phyloP scores from a whole-genome alignment of 1,140 invertebrate species.

The Cephus cinctus region DNA sequence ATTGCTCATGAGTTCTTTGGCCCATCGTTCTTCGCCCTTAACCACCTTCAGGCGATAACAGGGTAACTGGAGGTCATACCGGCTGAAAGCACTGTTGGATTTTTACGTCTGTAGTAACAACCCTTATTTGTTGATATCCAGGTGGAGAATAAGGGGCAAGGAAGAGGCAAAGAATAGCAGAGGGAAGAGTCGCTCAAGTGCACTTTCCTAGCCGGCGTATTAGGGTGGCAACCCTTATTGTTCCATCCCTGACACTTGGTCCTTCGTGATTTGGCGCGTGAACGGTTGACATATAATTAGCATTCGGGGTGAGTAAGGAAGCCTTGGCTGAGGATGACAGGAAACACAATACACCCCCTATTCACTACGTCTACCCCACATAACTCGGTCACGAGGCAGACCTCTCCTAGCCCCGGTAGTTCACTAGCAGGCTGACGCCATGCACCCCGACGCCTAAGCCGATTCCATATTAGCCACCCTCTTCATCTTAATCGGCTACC shows the following conservation, averaged over 20 bases:
- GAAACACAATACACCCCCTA: slow-evolving; percentile 37
- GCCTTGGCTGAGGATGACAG: slow-evolving; percentile 48
- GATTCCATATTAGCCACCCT: slow-evolving; percentile 28
- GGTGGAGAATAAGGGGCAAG: too few relatives aligned
- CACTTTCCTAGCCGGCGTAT: slow-evolving; percentile 31
- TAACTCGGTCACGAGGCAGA: slow-evolving; percentile 36
- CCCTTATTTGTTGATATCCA: too few relatives aligned
- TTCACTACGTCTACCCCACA: slow-evolving; percentile 30
- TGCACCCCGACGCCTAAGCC: slow-evolving; percentile 28
- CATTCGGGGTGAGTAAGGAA: slow-evolving; percentile 44
- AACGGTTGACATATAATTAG: slow-evolving; percentile 50
- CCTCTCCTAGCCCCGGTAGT: slow-evolving; percentile 15
- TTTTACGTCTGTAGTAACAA: too few relatives aligned
- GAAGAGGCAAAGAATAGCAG: too few relatives aligned
- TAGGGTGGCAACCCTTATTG: slow-evolving; percentile 29
- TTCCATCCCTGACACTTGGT: slow-evolving; percentile 28
- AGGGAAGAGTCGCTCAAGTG: too few relatives aligned
- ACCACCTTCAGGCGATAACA: too few relatives aligned
- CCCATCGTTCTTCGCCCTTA: slow-evolving; percentile 42
- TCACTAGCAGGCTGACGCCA: slow-evolving; percentile 2
- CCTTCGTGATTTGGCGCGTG: slow-evolving; percentile 34
- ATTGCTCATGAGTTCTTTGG: slow-evolving; percentile 38
- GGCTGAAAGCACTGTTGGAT: too few relatives aligned
- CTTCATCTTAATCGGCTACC: too few relatives aligned
- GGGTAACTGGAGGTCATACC: too few relatives aligned